Percentiles rank a stretch among this genome's conserved stretches.
Evolutionary conservation across 2,113 vertebrate species (phyloP).

Genomic region (Nothobranchius kuhntae): DNA sequence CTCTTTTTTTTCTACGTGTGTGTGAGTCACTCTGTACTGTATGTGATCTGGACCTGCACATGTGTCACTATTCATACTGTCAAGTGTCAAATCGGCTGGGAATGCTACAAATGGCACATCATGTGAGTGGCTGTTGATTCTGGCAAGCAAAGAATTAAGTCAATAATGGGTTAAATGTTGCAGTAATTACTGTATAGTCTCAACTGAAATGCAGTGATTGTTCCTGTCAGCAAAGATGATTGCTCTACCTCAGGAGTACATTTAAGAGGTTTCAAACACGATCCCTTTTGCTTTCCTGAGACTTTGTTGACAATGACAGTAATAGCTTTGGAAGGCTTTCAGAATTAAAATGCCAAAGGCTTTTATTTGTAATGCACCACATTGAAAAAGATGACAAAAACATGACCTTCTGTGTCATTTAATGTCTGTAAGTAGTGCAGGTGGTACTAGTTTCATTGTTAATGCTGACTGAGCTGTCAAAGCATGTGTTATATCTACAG

Average conservation of each 20-base stretch:
- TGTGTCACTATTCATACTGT: conserved; percentile 15
- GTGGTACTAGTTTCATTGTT: background rate
- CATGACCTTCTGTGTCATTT: conserved; percentile 54
- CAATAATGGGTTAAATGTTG: conserved; percentile 37
- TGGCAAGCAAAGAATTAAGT: background rate
- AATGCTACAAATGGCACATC: conserved; percentile 8
- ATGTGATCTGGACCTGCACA: background rate
- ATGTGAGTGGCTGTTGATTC: conserved; percentile 1
- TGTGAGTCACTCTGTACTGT: conserved; percentile 15
- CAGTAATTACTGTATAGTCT: conserved; percentile 44
- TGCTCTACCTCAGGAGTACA: conserved; percentile 59
- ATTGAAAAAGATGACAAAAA: conserved; percentile 43
- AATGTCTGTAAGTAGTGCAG: conserved; percentile 21
- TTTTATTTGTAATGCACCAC: conserved; percentile 51
- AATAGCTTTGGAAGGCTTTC: conserved; percentile 62
- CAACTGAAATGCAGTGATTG: conserved; percentile 57
- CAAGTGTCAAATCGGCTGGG: conserved; percentile 12
- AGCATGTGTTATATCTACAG: background rate
- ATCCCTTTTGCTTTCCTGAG: conserved; percentile 50
- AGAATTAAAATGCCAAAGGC: conserved; percentile 69
- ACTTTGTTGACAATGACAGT: conserved; percentile 69
- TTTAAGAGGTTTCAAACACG: conserved; percentile 57
- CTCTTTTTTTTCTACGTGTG: background rate
- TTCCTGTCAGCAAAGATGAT: conserved; percentile 58
- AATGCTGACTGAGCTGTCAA: background rate